Conservation (phyloP, 2,113 vertebrate species). For the Aphelocoma coerulescens region DNA sequence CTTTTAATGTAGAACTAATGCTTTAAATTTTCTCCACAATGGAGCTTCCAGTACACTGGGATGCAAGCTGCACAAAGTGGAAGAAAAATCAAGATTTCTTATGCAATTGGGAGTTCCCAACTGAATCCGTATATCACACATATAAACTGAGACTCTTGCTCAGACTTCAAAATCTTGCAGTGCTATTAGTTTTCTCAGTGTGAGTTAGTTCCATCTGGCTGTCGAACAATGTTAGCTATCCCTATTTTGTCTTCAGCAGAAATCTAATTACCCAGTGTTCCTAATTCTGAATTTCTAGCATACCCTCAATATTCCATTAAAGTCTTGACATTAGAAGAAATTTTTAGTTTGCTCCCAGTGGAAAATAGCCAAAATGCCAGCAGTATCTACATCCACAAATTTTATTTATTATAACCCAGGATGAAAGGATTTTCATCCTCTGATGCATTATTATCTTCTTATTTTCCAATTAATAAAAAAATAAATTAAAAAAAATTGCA, state of each 20-base stretch:
- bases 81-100: constrained; percentile 56
- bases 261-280: background rate
- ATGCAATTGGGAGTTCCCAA: background rate
- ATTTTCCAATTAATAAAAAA: background rate
- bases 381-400: background rate
- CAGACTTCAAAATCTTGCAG: background rate
- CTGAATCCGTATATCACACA: background rate
- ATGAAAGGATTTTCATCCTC: background rate
- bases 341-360: background rate
- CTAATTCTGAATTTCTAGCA: background rate
- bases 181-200: background rate
- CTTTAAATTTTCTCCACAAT: constrained; percentile 45
- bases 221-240: background rate
- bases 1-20: constrained; percentile 35
- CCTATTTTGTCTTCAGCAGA: background rate
- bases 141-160: background rate
- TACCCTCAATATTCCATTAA: background rate
- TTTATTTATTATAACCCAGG: background rate
- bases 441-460: background rate
- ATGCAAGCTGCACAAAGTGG: constrained; percentile 16
- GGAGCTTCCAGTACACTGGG: constrained; percentile 5
- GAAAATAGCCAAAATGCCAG: background rate
- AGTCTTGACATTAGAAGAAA: background rate
- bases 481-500: background rate
- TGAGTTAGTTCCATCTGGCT: background rate